These are phyloP conservation scores for Pachydiplax longipennis DNA, from an alignment of 2,888 invertebrate genomes.

Conservation along the genomic window DNA sequence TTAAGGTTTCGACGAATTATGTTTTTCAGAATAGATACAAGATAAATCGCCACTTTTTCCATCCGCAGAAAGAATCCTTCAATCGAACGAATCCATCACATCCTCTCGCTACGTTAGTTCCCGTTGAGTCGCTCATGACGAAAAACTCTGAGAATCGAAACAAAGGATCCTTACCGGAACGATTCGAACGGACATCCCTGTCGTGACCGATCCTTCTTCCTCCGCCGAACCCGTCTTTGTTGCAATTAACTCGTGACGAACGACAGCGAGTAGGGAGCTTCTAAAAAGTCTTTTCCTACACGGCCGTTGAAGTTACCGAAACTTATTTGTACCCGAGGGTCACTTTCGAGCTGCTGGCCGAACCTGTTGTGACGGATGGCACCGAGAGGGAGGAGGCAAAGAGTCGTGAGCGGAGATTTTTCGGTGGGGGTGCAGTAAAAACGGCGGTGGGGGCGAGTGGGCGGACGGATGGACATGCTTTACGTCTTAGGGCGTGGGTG, in stretches of 20 bases:
- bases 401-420: neutral
- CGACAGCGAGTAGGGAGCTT: neutral
- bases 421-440: neutral
- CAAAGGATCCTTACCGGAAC: too few relatives aligned
- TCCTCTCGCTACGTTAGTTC: too few relatives aligned
- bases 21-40: too few relatives aligned
- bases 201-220: neutral
- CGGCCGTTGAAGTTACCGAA: slow-evolving; percentile 40
- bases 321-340: slow-evolving; percentile 32
- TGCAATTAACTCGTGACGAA: slow-evolving; percentile 34
- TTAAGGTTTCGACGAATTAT: too few relatives aligned
- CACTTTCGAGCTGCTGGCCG: neutral
- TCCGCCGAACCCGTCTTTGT: neutral
- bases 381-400: neutral
- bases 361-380: slow-evolving; percentile 22
- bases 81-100: too few relatives aligned
- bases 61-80: too few relatives aligned
- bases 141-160: too few relatives aligned
- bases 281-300: neutral
- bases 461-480: slow-evolving; percentile 25
- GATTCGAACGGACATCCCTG: neutral
- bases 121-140: too few relatives aligned
- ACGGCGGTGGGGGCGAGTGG: neutral
- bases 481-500: slow-evolving; percentile 28
- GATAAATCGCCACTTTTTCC: too few relatives aligned